A percentile compares a stretch with the other conserved stretches of the same genome.
These are phyloP conservation scores for Diabrotica balteata DNA, from an alignment of 2,888 invertebrate species.

Conservation along the genomic window DNA sequence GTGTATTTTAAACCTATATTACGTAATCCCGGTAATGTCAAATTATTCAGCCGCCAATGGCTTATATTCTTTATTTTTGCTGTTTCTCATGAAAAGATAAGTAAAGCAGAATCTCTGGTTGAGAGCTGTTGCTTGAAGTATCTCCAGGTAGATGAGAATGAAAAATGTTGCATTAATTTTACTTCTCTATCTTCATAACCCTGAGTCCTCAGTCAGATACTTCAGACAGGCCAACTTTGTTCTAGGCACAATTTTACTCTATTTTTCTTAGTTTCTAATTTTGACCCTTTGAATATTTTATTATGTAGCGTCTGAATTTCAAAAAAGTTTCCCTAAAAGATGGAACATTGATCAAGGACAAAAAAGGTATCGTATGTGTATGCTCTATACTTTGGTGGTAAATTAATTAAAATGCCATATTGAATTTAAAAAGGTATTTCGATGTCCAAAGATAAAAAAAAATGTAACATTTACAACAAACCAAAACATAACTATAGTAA, in stretches of 20 bases:
- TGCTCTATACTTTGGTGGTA: too few relatives aligned
- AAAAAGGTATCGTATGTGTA: too few relatives aligned
- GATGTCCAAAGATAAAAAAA: too few relatives aligned
- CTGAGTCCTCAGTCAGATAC: conserved; percentile 3
- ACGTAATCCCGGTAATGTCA: too few relatives aligned
- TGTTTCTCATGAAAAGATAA: conserved; percentile 30
- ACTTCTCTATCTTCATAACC: conserved; percentile 12
- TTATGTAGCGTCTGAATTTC: background rate
- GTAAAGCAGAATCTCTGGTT: conserved; percentile 27
- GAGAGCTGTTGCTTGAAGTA: conserved; percentile 22
- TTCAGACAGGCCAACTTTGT: conserved; percentile 9
- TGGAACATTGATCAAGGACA: too few relatives aligned
- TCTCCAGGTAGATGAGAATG: conserved; percentile 17
- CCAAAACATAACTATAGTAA: too few relatives aligned
- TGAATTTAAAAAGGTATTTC: too few relatives aligned
- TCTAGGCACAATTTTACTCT: conserved; percentile 1
- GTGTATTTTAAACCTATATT: too few relatives aligned
- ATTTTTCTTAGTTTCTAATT: conserved; percentile 6
- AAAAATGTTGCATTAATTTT: conserved; percentile 26
- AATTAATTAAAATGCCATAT: too few relatives aligned
- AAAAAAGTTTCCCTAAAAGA: too few relatives aligned
- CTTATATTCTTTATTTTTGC: conserved; percentile 24
- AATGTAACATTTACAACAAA: too few relatives aligned
- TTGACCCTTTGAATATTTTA: conserved; percentile 1
- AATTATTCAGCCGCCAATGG: background rate